phyloP scores from a whole-genome alignment of 2,113 vertebrate species.

The Saccopteryx leptura region DNA sequence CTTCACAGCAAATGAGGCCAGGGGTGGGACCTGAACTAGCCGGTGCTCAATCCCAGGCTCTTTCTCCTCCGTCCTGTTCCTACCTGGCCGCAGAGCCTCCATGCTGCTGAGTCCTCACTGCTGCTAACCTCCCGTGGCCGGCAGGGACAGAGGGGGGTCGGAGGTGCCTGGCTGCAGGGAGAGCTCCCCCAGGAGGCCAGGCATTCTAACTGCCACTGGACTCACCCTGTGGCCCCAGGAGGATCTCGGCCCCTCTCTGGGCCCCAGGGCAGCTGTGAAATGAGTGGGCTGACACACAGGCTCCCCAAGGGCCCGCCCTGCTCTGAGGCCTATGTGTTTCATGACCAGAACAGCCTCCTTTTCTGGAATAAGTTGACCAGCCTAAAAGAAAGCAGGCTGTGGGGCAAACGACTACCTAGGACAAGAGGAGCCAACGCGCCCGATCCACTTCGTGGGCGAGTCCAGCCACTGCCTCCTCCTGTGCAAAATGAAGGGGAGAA shows the following conservation, averaged over 20 bases:
- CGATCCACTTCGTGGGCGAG: not conserved
- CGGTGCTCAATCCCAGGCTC: not conserved
- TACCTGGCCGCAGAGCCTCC: not conserved
- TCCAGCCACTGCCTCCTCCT: not conserved
- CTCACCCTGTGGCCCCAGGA: not conserved
- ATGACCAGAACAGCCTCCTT: not conserved
- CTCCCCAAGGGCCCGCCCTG: not conserved
- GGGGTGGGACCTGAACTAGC: not conserved
- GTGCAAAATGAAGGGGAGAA: not conserved
- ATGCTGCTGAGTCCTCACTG: not conserved
- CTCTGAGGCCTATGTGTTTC: not conserved
- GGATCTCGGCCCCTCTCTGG: not conserved
- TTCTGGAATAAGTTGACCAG: not conserved
- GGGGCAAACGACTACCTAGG: not conserved
- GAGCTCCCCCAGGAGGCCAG: slow-evolving; percentile 20
- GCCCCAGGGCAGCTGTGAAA: not conserved
- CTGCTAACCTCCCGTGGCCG: not conserved
- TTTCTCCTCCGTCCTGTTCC: not conserved
- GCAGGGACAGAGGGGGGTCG: not conserved
- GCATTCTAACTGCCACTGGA: not conserved
- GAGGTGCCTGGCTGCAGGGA: not conserved
- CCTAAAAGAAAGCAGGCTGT: not conserved
- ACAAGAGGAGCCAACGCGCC: not conserved
- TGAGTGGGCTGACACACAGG: not conserved
- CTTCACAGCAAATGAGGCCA: not conserved